These are phyloP conservation scores for Sarcophaga subvicina DNA, from an alignment of 2,888 invertebrate species.

Conservation along the genomic window DNA sequence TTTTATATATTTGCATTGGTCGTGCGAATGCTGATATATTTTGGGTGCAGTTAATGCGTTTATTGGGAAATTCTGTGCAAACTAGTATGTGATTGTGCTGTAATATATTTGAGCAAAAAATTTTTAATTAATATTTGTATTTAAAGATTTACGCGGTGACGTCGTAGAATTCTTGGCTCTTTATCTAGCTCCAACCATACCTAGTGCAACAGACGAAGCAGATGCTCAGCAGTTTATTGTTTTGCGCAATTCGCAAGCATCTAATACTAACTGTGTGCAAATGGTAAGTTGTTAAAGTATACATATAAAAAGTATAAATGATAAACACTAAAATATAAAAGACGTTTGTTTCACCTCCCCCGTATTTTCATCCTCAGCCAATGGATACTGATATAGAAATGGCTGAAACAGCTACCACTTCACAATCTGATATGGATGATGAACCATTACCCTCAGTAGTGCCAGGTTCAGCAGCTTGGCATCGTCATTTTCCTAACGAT, in stretches of 20 bases:
- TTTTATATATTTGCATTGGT: conserved; percentile 79
- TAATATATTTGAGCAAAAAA: neutral
- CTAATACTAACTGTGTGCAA: conserved; percentile 50
- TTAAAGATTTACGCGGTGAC: conserved; percentile 76
- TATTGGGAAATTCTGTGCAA: conserved; percentile 73
- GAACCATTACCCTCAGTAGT: conserved; percentile 83
- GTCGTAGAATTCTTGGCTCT: conserved; percentile 75
- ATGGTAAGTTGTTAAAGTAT: conserved; percentile 34
- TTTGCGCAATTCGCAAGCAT: conserved; percentile 69
- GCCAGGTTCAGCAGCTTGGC: conserved; percentile 85
- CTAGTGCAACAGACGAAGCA: conserved; percentile 71
- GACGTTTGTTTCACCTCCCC: conserved; percentile 65
- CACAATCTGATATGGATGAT: conserved; percentile 67
- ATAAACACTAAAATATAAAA: conserved; percentile 31
- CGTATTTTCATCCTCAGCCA: conserved; percentile 72
- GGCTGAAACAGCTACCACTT: conserved; percentile 71
- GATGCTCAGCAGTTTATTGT: conserved; percentile 77
- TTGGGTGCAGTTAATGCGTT: conserved; percentile 78
- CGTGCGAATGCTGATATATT: conserved; percentile 78
- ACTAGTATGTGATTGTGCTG: conserved; percentile 72
- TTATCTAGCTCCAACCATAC: conserved; percentile 75
- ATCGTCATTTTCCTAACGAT: conserved; percentile 86
- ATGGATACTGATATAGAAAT: conserved; percentile 83
- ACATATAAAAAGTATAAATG: neutral
- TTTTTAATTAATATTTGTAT: neutral